phyloP scores from a whole-genome alignment of 2,888 invertebrate species.

The Volucella bombylans region DNA sequence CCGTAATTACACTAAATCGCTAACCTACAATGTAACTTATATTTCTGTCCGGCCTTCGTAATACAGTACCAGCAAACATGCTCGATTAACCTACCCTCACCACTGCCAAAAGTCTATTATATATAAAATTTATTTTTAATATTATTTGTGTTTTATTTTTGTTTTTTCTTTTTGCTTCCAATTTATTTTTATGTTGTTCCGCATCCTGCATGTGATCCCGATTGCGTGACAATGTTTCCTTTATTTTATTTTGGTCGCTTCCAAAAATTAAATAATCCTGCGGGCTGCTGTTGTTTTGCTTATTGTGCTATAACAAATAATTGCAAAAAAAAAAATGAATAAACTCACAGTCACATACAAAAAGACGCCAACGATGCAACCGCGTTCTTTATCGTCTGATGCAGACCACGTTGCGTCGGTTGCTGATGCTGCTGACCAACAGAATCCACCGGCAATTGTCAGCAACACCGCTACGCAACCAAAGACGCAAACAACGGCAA shows the following conservation, averaged over 20 bases:
- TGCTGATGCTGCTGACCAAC: conserved; percentile 30
- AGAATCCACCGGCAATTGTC: conserved; percentile 62
- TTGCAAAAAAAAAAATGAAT: conserved; percentile 48
- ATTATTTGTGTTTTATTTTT: conserved; percentile 39
- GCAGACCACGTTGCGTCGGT: conserved; percentile 74
- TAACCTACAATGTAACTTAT: too few species aligned
- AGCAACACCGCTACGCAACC: conserved; percentile 18
- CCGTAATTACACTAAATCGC: too few species aligned
- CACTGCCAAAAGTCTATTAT: conserved; percentile 8
- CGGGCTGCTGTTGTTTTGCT: conserved; percentile 74
- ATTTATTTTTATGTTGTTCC: conserved; percentile 52
- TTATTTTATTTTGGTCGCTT: conserved; percentile 66
- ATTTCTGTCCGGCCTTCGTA: too few species aligned
- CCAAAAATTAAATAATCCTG: conserved; percentile 8
- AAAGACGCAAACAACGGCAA: conserved; percentile 60
- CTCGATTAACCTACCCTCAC: conserved; percentile 3
- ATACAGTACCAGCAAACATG: conserved; percentile 13
- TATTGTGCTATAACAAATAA: conserved; percentile 44
- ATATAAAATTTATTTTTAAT: conserved; percentile 19
- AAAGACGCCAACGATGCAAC: conserved; percentile 84
- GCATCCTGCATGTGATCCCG: conserved; percentile 60
- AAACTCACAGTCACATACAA: conserved; percentile 92
- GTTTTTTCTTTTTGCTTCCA: conserved; percentile 25
- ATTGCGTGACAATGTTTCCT: conserved; percentile 77
- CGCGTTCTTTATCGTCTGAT: conserved; percentile 62